Evolutionary conservation across 2,113 vertebrate genomes (phyloP).

Genomic region (Thermophis baileyi): DNA sequence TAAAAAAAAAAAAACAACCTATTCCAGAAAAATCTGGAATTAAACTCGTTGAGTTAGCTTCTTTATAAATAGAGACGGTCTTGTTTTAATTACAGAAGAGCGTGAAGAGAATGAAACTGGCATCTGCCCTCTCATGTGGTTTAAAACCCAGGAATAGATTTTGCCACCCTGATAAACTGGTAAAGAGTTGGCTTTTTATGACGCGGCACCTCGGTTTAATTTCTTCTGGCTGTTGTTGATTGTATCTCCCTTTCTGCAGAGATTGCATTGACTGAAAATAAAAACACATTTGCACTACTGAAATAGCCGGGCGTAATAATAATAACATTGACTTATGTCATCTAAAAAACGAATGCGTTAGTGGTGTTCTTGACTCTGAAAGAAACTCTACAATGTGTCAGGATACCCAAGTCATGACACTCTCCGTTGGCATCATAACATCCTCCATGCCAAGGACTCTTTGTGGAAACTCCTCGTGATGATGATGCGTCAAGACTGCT

Average conservation of each 20-base stretch:
- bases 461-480: not conserved
- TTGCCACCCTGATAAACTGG: not conserved
- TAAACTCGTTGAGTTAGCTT: not conserved
- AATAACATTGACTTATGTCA: not conserved
- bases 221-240: not conserved
- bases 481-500: not conserved
- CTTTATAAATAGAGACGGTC: not conserved
- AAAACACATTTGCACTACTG: not conserved
- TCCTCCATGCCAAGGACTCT: not conserved
- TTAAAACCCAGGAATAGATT: not conserved
- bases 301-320: not conserved
- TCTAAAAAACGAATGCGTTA: not conserved
- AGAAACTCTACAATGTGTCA: not conserved
- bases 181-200: not conserved
- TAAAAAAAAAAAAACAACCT: not conserved
- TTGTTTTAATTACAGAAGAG: not conserved
- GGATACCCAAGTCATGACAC: not conserved
- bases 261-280: not conserved
- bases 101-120: not conserved
- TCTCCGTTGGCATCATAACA: not conserved
- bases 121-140: not conserved
- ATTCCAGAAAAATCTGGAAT: not conserved
- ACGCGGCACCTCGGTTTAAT: not conserved
- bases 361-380: not conserved
- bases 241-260: not conserved